Percentiles rank a stretch among this genome's conserved stretches.
Evolutionary conservation across 2,113 vertebrate genomes (phyloP).

Genomic region (Tachycineta bicolor): DNA sequence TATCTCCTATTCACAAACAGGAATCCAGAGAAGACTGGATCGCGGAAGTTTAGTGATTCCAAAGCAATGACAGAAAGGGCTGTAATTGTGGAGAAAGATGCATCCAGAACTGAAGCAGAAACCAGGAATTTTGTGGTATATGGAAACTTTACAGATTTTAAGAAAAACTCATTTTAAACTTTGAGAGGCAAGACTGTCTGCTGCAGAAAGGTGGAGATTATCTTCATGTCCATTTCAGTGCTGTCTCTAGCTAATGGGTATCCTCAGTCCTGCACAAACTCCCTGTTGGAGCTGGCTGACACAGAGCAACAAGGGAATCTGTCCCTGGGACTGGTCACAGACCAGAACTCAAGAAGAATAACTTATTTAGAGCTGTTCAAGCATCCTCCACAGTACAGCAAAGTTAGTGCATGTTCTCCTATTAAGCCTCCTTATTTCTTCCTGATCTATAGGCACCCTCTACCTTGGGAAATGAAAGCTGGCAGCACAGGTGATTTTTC

Average conservation of each 20-base stretch:
- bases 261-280: not conserved
- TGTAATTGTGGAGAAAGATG: not conserved
- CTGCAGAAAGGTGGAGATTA: not conserved
- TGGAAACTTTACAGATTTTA: not conserved
- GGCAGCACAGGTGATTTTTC: constrained; percentile 21
- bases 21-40: not conserved
- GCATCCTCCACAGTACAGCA: not conserved
- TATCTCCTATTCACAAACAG: not conserved
- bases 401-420: not conserved
- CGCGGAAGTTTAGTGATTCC: not conserved
- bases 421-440: not conserved
- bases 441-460: not conserved
- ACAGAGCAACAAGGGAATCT: not conserved
- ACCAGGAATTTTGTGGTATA: not conserved
- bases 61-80: not conserved
- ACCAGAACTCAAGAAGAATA: not conserved
- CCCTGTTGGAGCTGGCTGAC: accelerated
- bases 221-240: not conserved
- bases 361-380: not conserved
- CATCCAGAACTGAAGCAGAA: not conserved
- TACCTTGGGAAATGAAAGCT: constrained; percentile 20
- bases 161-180: not conserved
- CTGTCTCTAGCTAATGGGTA: not conserved
- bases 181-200: not conserved
- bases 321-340: accelerated